Conservation (phyloP, 2,888 invertebrate genomes). For the Tachina fera region DNA sequence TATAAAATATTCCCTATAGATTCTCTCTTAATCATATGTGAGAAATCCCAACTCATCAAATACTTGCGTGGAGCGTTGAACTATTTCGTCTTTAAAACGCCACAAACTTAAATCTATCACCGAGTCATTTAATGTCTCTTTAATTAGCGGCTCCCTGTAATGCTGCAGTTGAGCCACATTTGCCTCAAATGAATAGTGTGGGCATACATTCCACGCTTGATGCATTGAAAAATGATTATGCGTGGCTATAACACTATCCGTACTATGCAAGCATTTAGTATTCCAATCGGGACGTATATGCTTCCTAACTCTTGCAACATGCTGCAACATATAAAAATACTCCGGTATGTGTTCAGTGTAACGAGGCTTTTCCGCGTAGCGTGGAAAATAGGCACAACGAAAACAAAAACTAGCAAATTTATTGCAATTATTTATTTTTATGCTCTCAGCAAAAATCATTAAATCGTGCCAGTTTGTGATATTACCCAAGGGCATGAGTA, state of each 20-base stretch:
- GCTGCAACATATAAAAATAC: conserved; percentile 96
- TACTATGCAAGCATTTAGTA: conserved; percentile 96
- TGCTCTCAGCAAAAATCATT: conserved; percentile 87
- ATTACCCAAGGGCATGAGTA: conserved; percentile 92
- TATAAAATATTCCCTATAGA: no score
- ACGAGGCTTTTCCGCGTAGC: conserved; percentile 87
- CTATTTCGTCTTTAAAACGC: conserved; percentile 90
- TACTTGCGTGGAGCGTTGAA: conserved; percentile 87
- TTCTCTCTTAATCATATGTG: neutral
- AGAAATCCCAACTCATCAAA: conserved; percentile 84
- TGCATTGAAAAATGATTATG: conserved; percentile 96
- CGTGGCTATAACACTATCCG: conserved; percentile 91
- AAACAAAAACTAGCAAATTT: conserved; percentile 89
- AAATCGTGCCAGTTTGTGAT: conserved; percentile 89
- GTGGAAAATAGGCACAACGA: conserved; percentile 94
- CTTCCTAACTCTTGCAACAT: conserved; percentile 88
- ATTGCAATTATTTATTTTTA: conserved; percentile 85
- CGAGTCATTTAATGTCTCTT: conserved; percentile 90
- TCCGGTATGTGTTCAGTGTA: conserved; percentile 87
- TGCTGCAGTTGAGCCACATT: conserved; percentile 94
- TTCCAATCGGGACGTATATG: conserved; percentile 88
- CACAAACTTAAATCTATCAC: conserved; percentile 93
- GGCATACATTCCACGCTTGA: conserved; percentile 91
- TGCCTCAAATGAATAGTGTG: conserved; percentile 91
- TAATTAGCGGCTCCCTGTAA: conserved; percentile 93